Conservation (phyloP, 2,113 vertebrate species). For the Hydropotes inermis region DNA sequence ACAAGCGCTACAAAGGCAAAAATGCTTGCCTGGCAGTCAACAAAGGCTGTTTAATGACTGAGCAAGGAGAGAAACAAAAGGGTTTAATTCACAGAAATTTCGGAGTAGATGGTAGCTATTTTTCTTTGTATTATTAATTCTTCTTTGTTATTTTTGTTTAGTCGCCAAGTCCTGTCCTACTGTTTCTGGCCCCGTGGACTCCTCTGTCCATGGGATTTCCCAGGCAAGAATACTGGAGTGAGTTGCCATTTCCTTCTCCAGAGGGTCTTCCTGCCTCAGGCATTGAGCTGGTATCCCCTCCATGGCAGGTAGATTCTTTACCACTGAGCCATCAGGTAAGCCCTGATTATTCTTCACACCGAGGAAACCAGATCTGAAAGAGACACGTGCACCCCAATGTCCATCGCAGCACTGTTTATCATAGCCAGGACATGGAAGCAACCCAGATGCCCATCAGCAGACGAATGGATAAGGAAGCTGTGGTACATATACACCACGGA, state of each 20-base stretch:
- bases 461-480: too few species aligned
- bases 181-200: neutral
- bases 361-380: too few species aligned
- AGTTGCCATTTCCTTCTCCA: neutral
- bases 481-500: too few species aligned
- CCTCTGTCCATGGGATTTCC: neutral
- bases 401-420: too few species aligned
- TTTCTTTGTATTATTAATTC: neutral
- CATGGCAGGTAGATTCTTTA: neutral
- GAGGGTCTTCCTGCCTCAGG: neutral
- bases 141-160: neutral
- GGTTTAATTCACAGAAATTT: neutral
- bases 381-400: too few species aligned
- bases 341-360: neutral
- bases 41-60: neutral
- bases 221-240: neutral
- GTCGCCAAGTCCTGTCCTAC: accelerated
- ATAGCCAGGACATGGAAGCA: too few species aligned
- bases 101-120: neutral
- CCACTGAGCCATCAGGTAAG: neutral
- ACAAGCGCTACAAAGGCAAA: neutral
- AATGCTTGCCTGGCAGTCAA: neutral
- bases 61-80: neutral
- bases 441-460: too few species aligned
- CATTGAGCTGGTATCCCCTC: neutral